A percentile compares a stretch with the other conserved stretches of the same genome.
phyloP scores from a whole-genome alignment of 2,113 vertebrate species.

The Triplophysa siluroides region DNA sequence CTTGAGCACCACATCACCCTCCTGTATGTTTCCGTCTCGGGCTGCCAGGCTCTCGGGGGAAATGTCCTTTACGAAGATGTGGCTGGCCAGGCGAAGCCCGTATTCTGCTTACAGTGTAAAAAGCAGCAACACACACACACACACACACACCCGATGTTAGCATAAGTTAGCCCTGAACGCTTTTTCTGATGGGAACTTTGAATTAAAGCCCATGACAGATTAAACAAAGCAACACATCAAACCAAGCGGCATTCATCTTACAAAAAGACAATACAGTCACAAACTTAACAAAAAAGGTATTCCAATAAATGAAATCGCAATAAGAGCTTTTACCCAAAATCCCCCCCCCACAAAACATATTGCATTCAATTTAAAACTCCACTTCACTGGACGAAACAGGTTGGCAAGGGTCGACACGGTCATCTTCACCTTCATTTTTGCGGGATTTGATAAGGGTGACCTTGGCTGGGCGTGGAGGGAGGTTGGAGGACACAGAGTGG shows the following conservation, averaged over 20 bases:
- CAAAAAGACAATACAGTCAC: too few species aligned
- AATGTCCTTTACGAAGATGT: conserved; percentile 99
- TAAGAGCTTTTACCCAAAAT: too few species aligned
- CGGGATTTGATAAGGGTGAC: conserved; percentile 96
- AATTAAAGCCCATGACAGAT: too few species aligned
- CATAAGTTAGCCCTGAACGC: conserved; percentile 42
- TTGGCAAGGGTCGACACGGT: conserved; percentile 58
- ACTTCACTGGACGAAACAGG: background rate
- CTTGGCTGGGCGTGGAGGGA: conserved; percentile 91
- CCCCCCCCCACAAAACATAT: background rate
- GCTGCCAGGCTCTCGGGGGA: conserved; percentile 98
- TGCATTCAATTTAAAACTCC: background rate
- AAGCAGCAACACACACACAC: conserved; percentile 68
- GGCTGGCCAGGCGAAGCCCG: conserved; percentile 96
- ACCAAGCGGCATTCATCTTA: too few species aligned
- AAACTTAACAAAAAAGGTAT: too few species aligned
- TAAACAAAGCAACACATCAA: too few species aligned
- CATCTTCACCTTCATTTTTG: conserved; percentile 94
- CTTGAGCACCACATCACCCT: conserved; percentile 98
- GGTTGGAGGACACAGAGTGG: conserved; percentile 85
- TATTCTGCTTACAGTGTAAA: conserved; percentile 88
- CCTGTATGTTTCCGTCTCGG: conserved; percentile 98
- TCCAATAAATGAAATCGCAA: too few species aligned
- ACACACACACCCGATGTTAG: conserved; percentile 72
- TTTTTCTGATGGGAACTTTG: too few species aligned